These are phyloP conservation scores for Rhagophthalmus giganteus DNA, from an alignment of 2,888 invertebrate species.

Conservation along the genomic window DNA sequence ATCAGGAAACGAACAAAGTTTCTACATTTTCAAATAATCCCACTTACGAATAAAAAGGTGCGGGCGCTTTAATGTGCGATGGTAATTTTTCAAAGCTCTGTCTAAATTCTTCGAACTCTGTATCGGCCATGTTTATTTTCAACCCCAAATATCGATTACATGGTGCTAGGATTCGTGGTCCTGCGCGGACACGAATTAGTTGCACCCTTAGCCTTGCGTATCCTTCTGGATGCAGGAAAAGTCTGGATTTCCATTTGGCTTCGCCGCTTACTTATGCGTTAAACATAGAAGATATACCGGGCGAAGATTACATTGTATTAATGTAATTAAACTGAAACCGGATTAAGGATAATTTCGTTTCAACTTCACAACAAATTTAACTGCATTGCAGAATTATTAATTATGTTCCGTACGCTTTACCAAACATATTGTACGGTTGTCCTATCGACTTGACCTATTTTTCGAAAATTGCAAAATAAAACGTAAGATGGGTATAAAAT, in stretches of 20 bases:
- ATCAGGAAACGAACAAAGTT: no score
- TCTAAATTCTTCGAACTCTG: slow-evolving; percentile 91
- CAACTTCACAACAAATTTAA: slow-evolving; percentile 4
- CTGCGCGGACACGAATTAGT: slow-evolving; percentile 24
- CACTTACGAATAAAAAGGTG: slow-evolving; percentile 90
- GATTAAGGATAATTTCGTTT: slow-evolving; percentile 26
- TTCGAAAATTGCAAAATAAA: no score
- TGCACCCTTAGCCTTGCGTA: slow-evolving; percentile 27
- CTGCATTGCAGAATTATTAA: slow-evolving; percentile 3
- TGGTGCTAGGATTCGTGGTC: slow-evolving; percentile 4
- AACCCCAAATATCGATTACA: slow-evolving; percentile 32
- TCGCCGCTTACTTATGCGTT: slow-evolving; percentile 47
- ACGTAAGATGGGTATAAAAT: no score
- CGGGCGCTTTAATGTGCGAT: slow-evolving; percentile 75
- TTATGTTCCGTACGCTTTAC: background rate
- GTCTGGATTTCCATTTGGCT: slow-evolving; percentile 36
- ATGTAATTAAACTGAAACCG: slow-evolving; percentile 31
- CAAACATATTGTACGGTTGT: slow-evolving; percentile 6
- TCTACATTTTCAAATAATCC: no score
- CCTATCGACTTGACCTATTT: slow-evolving; percentile 10
- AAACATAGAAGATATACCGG: slow-evolving; percentile 35
- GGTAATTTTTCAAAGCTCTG: slow-evolving; percentile 82
- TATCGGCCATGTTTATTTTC: slow-evolving; percentile 81
- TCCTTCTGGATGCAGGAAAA: slow-evolving; percentile 23
- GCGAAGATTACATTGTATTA: slow-evolving; percentile 30